Conservation (phyloP, 2,113 vertebrate genomes). For the Crotalus horridus region DNA sequence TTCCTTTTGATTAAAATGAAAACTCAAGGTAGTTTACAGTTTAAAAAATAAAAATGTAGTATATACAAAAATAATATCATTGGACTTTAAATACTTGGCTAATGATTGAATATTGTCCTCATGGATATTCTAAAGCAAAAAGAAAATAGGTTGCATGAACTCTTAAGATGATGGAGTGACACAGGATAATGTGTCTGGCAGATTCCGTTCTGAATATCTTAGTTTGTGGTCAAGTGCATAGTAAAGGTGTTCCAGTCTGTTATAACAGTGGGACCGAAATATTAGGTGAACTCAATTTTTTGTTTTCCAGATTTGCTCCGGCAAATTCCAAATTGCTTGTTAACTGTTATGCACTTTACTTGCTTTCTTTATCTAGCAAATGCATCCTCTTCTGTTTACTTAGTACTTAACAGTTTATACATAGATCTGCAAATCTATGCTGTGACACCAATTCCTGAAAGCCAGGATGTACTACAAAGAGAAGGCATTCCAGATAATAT, state of each 20-base stretch:
- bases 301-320: constrained; percentile 35
- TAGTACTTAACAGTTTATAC: constrained; percentile 71
- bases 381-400: constrained; percentile 5
- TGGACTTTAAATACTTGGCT: neutral
- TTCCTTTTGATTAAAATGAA: neutral
- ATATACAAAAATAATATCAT: neutral
- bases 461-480: constrained; percentile 92
- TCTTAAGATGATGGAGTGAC: neutral
- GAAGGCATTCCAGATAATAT: constrained; percentile 97
- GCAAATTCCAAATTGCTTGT: neutral
- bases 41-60: neutral
- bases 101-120: neutral
- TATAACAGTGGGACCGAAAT: neutral
- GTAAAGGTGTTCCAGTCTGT: neutral
- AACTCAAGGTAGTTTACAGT: neutral
- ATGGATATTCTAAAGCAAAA: neutral
- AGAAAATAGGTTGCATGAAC: neutral
- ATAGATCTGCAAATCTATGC: constrained; percentile 98
- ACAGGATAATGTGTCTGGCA: neutral
- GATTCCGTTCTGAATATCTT: neutral
- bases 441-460: constrained; percentile 95
- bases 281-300: neutral
- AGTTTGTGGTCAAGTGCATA: neutral
- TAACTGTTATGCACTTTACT: neutral
- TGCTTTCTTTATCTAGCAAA: neutral